Base-by-base conservation (phyloP, 2,888 invertebrate genomes). In the Maniola hyperantus region DNA sequence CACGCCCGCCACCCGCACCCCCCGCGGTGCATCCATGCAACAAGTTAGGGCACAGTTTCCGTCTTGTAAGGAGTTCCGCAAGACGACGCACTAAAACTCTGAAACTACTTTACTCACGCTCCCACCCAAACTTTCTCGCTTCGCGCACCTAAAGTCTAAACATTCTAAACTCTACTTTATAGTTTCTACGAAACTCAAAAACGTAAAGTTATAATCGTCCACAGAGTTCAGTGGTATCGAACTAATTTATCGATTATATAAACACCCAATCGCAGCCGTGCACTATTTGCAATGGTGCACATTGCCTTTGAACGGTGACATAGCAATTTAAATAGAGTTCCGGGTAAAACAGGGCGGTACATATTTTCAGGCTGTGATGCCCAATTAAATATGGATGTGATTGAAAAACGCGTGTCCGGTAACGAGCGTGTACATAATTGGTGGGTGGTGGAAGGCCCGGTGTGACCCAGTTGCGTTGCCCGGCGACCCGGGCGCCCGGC, bases 341-440 rank as follows among this genome's bases (percentile, higher is more conserved):
- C 78, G 80, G 63, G 82, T 87, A 84, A 87, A 89, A 87, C 85
- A 86, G 84, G 84, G 84, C 81, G 83, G 84, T 85, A 91, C 83
- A 90, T 83, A 90, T 89, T 91, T 91, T 85, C 87, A 87, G 90
- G 85, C 87, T 84, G 86, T 86, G 90, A 89, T 89, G 90, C 89
- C 91, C 92, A 92, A 92, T 92, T 92, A 92, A 92, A 91, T 92
- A 92, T 91, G 92, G 90, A 92, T 92, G 91, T 91, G 92, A 92
- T 92, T 91, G 92, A 92, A 92, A 92, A 92, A 92, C 92, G 92
- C 91, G 91, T 91, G 92, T 91, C 92, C 91, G 89, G 91, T 91
- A 92, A 91, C 92, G 91, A 91, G 91, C 91, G 90, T 90, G 92
- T 94, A 90, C 87, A 88, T 92, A 91, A 92, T 92, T 92, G 91